Conservation (phyloP, 2,888 invertebrate genomes). For the Malthinus flaveolus region DNA sequence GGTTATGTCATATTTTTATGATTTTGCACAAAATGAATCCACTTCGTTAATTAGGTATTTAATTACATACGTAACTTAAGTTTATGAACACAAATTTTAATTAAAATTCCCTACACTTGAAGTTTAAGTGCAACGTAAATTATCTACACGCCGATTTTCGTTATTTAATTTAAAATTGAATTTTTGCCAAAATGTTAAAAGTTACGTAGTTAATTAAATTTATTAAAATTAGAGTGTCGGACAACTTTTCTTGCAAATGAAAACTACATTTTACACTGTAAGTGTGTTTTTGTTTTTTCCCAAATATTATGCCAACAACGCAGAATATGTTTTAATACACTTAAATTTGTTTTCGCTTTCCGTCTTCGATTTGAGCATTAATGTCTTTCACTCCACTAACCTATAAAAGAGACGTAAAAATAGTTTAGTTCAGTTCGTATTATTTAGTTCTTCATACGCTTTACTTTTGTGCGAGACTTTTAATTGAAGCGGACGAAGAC, state of each 20-base stretch:
- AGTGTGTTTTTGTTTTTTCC: too few species aligned
- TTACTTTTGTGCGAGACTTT: too few species aligned
- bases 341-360: too few species aligned
- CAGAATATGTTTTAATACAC: too few species aligned
- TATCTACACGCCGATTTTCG: constrained; percentile 27
- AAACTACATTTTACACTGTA: constrained; percentile 11
- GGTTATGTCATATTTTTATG: not conserved
- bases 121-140: constrained; percentile 32
- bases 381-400: too few species aligned
- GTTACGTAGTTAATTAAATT: constrained; percentile 37
- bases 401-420: too few species aligned
- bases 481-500: too few species aligned
- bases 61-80: constrained; percentile 5
- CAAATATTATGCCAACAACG: too few species aligned
- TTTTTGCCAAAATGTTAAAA: constrained; percentile 40
- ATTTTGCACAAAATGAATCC: constrained; percentile 1
- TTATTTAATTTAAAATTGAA: constrained; percentile 37
- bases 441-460: too few species aligned
- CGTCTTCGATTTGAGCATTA: too few species aligned
- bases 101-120: constrained; percentile 19
- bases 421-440: too few species aligned
- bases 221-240: constrained; percentile 28
- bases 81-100: constrained; percentile 12
- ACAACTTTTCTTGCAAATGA: constrained; percentile 17
- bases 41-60: constrained; percentile 6